Base-by-base conservation (phyloP, 2,888 invertebrate species). In the Xestia ashworthii region DNA sequence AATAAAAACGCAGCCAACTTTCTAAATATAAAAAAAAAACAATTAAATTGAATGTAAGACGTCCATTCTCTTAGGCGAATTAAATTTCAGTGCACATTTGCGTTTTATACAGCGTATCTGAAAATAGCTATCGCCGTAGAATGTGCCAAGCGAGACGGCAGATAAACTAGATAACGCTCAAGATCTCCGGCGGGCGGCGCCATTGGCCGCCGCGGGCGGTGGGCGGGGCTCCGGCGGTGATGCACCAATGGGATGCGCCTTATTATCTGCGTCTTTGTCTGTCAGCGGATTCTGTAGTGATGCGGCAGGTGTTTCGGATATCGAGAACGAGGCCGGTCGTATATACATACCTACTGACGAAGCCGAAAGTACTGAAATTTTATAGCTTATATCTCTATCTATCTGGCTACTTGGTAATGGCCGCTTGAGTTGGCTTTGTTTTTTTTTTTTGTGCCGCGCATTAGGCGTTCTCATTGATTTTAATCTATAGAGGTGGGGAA, bases 221-320 rank as follows among this genome's bases (percentile, higher is more conserved):
- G 94, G 96, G 97, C 96, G 96, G 94, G 95, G 95, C 95, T 91
- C 91, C 93, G 91, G 93, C 91, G 91, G 95, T 97, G 97, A 97
- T 97, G 96, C 97, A 96, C 97, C 97, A 97, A 97, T 97, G 95
- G 96, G 96, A 96, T 96, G 95, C 91, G 92, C 95, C 94, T 92
- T 93, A 94, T 96, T 96, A 96, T 96, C 96, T 96, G 93, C 95
- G 95, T 96, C 96, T 96, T 96, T 96, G 97, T 97, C 97, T 97
- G 97, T 96, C 97, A 93, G 88, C 88, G 91, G 95, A 95, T 91
- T 95, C 95, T 95, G 95, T 91, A 91, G 89, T 90, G 89, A 90
- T 90, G 91, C 91, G 85, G 91, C 93, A 92, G 92, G 93, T 94
- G 92, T 86, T 90, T 89, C 76, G 90, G 70, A 83, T 86, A 86